These are phyloP conservation scores for Notodonta dromedarius DNA, from an alignment of 2,888 invertebrate genomes.

Conservation along the genomic window DNA sequence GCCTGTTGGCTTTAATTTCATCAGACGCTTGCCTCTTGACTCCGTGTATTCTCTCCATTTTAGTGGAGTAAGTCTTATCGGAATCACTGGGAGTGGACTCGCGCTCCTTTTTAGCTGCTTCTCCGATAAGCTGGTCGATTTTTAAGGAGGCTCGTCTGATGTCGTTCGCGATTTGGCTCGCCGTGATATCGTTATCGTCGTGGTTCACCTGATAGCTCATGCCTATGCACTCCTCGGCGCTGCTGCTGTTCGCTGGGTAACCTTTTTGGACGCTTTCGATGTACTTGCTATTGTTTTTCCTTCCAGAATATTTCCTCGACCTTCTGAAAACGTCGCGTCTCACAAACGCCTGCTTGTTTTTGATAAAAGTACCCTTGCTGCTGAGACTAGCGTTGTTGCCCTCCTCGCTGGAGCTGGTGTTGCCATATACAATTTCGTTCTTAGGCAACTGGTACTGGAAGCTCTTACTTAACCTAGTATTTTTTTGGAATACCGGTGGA, in stretches of 20 bases:
- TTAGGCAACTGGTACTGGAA: constrained; percentile 81
- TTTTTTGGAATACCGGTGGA: constrained; percentile 80
- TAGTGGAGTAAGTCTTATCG: constrained; percentile 80
- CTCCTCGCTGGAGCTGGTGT: constrained; percentile 81
- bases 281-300: constrained; percentile 72
- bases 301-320: constrained; percentile 79
- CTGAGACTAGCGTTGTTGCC: constrained; percentile 69
- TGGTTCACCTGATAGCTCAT: constrained; percentile 82
- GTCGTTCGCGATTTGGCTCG: constrained; percentile 82
- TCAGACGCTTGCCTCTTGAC: constrained; percentile 79
- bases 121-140: constrained; percentile 82
- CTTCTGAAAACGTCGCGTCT: constrained; percentile 79
- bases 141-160: constrained; percentile 82
- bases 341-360: constrained; percentile 83
- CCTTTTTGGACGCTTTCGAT: constrained; percentile 64
- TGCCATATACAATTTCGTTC: constrained; percentile 72
- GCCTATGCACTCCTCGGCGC: constrained; percentile 76
- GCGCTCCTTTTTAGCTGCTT: constrained; percentile 68
- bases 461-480: constrained; percentile 80
- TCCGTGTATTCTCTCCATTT: constrained; percentile 84
- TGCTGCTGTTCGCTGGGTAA: constrained; percentile 71
- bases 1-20: constrained; percentile 77
- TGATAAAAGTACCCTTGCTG: constrained; percentile 83
- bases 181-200: constrained; percentile 82
- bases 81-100: constrained; percentile 67